Evolutionary conservation across 2,113 vertebrate genomes (phyloP).

Genomic region (Antechinus stuartii): DNA sequence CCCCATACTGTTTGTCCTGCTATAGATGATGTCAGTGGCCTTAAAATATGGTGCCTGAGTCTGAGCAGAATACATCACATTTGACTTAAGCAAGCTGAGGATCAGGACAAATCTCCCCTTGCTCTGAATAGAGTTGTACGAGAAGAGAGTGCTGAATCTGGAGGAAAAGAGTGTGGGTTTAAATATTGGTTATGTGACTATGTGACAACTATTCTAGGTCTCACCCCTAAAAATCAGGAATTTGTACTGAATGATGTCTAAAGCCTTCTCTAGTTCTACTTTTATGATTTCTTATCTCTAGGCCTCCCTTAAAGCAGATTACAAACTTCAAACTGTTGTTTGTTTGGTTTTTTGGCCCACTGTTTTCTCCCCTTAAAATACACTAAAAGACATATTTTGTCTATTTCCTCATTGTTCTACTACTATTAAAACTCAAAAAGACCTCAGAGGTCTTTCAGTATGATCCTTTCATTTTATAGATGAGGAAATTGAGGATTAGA

Average conservation of each 20-base stretch:
- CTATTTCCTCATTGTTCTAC: not conserved
- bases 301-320: no score
- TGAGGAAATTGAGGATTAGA: not conserved
- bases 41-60: not conserved
- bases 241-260: no score
- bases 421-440: not conserved
- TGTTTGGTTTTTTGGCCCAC: not conserved
- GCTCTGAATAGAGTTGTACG: not conserved
- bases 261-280: no score
- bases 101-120: not conserved
- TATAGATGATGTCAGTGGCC: not conserved
- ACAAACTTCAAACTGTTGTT: no score
- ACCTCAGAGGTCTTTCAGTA: not conserved
- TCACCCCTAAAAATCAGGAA: no score
- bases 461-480: not conserved
- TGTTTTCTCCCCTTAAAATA: not conserved
- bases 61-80: not conserved
- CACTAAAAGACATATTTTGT: not conserved
- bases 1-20: not conserved
- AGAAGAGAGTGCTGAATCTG: not conserved
- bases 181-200: no score
- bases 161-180: no score
- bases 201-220: no score
- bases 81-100: not conserved
- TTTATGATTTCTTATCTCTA: no score